phyloP scores from a whole-genome alignment of 2,113 vertebrate species.

The Oncorhynchus nerka region DNA sequence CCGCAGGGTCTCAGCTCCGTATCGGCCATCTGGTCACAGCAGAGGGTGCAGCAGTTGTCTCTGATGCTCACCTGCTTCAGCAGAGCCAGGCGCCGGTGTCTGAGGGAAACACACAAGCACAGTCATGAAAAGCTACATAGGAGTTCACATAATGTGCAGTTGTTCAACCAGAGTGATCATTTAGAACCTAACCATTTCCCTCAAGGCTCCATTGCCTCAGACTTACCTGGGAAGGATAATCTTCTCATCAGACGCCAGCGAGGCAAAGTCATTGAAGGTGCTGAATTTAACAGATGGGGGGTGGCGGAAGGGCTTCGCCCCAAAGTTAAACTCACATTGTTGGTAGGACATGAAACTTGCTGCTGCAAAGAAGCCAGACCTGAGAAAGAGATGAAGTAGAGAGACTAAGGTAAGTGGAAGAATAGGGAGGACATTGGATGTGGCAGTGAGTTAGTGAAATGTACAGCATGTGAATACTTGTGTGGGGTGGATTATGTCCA shows the following conservation, averaged over 20 bases:
- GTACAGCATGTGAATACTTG: neutral
- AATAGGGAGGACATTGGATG: neutral
- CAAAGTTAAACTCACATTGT: conserved; percentile 99
- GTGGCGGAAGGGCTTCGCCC: conserved; percentile 95
- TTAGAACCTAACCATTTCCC: too few relatives aligned
- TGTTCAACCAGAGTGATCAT: too few relatives aligned
- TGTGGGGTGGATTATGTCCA: neutral
- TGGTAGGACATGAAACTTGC: conserved; percentile 99
- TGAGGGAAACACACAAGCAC: conserved; percentile 53
- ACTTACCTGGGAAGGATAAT: conserved; percentile 95
- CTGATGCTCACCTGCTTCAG: conserved; percentile 97
- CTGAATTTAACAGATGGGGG: conserved; percentile 91
- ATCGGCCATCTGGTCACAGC: conserved; percentile 96
- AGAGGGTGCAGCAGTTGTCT: conserved; percentile 98
- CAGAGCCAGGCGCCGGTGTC: conserved; percentile 92
- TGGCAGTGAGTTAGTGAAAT: neutral
- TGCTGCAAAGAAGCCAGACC: conserved; percentile 97
- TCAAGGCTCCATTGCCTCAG: too few relatives aligned
- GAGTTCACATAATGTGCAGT: too few relatives aligned
- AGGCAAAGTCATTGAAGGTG: conserved; percentile 97
- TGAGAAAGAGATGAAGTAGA: conserved; percentile 47
- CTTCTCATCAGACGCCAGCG: conserved; percentile 90
- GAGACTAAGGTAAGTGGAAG: neutral
- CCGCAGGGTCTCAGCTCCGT: conserved; percentile 94
- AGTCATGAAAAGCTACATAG: too few relatives aligned